phyloP scores from a whole-genome alignment of 1,140 invertebrate species.

The Akabosia matsudoensis region DNA sequence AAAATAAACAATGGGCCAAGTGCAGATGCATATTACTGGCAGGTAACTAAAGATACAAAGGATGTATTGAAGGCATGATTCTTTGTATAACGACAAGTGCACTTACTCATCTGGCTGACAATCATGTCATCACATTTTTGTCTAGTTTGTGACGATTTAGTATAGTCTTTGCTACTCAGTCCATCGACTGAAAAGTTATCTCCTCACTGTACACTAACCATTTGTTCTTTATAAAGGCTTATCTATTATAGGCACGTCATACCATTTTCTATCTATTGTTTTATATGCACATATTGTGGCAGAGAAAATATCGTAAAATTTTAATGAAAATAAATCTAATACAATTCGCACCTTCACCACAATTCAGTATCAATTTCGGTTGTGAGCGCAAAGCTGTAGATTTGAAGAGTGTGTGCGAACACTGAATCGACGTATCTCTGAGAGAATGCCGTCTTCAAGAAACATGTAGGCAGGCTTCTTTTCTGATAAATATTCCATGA shows the following conservation, averaged over 20 bases:
- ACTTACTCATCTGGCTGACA: background rate
- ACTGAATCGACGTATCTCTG: too few relatives aligned
- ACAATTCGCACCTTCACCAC: background rate
- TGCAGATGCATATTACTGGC: background rate
- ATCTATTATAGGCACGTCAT: too few relatives aligned
- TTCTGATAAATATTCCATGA: background rate
- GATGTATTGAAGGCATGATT: background rate
- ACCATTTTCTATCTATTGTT: too few relatives aligned
- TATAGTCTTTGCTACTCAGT: too few relatives aligned
- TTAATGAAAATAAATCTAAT: conserved; percentile 11
- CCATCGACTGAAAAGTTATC: too few relatives aligned
- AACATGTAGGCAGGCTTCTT: background rate
- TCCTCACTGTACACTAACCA: too few relatives aligned
- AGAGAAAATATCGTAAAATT: background rate
- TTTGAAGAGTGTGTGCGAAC: too few relatives aligned
- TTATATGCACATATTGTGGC: background rate
- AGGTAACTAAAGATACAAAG: background rate
- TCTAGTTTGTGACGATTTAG: too few relatives aligned
- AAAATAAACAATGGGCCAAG: background rate
- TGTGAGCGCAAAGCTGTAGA: too few relatives aligned
- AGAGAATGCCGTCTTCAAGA: too few relatives aligned
- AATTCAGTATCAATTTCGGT: background rate
- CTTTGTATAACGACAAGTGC: background rate
- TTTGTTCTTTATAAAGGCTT: too few relatives aligned
- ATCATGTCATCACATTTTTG: too few relatives aligned